Evolutionary conservation across 2,888 invertebrate genomes (phyloP).

Genomic region (Tridacna crocea): DNA sequence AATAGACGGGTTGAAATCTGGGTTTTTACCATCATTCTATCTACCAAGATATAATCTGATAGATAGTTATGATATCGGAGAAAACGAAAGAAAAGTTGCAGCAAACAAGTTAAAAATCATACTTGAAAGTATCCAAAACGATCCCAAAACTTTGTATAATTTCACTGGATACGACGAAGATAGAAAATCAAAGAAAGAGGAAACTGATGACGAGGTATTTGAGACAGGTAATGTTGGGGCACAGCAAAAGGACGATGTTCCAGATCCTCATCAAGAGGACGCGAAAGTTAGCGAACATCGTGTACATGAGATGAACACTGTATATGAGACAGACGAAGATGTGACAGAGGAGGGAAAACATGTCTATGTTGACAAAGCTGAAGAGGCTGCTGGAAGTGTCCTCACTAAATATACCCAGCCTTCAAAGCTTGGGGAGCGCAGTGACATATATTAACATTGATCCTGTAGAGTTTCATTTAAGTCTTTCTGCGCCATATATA

Average conservation of each 20-base stretch:
- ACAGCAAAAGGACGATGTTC: slow-evolving; percentile 6
- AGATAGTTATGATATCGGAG: slow-evolving; percentile 34
- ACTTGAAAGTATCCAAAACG: slow-evolving; percentile 33
- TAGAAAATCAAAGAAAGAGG: slow-evolving; percentile 26
- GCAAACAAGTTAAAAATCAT: slow-evolving; percentile 43
- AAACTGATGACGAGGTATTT: not conserved
- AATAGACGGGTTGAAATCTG: slow-evolving; percentile 45
- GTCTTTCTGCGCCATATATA: too few species aligned
- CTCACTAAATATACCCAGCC: slow-evolving; percentile 8
- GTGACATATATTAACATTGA: slow-evolving; percentile 12
- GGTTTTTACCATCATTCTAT: slow-evolving; percentile 63
- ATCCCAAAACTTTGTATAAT: slow-evolving; percentile 52
- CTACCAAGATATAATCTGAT: slow-evolving; percentile 62
- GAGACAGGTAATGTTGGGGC: slow-evolving; percentile 12
- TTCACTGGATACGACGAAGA: slow-evolving; percentile 53
- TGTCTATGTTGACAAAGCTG: slow-evolving; percentile 1
- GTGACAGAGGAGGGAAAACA: not conserved
- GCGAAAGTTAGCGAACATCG: not conserved
- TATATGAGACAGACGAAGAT: slow-evolving; percentile 9
- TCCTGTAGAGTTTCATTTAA: not conserved
- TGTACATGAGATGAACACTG: slow-evolving; percentile 10
- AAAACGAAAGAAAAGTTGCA: slow-evolving; percentile 29
- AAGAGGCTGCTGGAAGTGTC: slow-evolving; percentile 9
- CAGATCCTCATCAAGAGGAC: not conserved
- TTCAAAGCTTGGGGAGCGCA: slow-evolving; percentile 9